phyloP scores from a whole-genome alignment of 2,888 invertebrate genomes.

The Meganola albula region DNA sequence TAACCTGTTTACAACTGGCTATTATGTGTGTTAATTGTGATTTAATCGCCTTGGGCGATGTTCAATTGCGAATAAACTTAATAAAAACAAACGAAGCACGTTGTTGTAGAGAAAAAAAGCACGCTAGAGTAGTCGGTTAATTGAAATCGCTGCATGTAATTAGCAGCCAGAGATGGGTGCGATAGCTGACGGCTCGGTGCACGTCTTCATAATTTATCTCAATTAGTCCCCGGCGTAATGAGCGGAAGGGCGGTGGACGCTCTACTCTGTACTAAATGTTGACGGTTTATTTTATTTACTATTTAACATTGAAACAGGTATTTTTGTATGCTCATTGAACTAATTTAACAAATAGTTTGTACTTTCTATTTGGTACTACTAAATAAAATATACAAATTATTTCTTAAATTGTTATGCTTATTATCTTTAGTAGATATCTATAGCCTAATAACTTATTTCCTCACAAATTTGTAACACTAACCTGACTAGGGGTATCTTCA shows the following conservation, averaged over 20 bases:
- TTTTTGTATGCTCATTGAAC: no score
- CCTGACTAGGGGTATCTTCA: slow-evolving; percentile 7
- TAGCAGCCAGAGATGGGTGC: slow-evolving; percentile 59
- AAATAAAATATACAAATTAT: no score
- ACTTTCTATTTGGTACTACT: no score
- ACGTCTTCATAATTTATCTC: slow-evolving; percentile 75
- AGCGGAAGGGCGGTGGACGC: slow-evolving; percentile 59
- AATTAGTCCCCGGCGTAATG: slow-evolving; percentile 68
- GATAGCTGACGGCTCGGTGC: slow-evolving; percentile 58
- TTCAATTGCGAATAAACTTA: slow-evolving; percentile 37
- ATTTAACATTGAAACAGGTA: no score
- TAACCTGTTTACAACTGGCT: slow-evolving; percentile 36
- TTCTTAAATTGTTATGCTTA: no score
- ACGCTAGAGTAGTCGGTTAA: slow-evolving; percentile 45
- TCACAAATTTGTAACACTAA: no score
- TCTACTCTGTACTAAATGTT: slow-evolving; percentile 32
- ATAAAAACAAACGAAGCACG: slow-evolving; percentile 39
- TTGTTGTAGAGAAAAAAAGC: slow-evolving; percentile 35
- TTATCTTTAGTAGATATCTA: no score
- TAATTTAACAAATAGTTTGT: no score
- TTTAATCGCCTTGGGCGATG: slow-evolving; percentile 38
- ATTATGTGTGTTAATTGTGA: slow-evolving; percentile 45
- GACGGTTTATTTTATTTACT: slow-evolving; percentile 31
- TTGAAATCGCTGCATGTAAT: slow-evolving; percentile 70
- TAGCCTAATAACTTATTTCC: no score